These are phyloP conservation scores for Amblyteles armatorius DNA, from an alignment of 2,888 invertebrate species.

Conservation along the genomic window DNA sequence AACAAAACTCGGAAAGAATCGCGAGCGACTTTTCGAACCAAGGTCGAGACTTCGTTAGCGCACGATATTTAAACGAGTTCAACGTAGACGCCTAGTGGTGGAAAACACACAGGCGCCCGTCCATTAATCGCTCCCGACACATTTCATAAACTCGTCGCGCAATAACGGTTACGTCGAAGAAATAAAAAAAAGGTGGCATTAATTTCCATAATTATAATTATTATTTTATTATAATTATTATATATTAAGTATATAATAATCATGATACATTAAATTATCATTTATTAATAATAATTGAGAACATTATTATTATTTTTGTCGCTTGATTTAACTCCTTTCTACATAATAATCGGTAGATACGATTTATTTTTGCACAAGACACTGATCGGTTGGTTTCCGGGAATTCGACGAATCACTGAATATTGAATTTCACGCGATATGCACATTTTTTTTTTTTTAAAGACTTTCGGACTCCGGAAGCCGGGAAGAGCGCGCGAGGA, in stretches of 20 bases:
- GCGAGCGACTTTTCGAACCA: slow-evolving; percentile 30
- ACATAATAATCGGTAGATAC: background rate
- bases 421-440: background rate
- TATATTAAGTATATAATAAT: background rate
- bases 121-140: slow-evolving; percentile 36
- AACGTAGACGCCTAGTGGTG: slow-evolving; percentile 1
- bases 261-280: background rate
- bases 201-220: background rate
- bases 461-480: background rate
- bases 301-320: background rate
- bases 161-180: background rate
- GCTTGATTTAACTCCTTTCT: background rate
- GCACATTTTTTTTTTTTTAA: background rate
- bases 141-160: slow-evolving; percentile 42
- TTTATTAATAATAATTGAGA: no score
- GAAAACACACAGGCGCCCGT: background rate
- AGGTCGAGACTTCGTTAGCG: slow-evolving; percentile 31
- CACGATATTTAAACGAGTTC: slow-evolving; percentile 25
- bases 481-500: background rate
- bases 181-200: background rate
- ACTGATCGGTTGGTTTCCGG: background rate
- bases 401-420: background rate
- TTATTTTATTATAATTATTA: background rate
- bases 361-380: slow-evolving; percentile 15
- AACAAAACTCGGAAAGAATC: slow-evolving; percentile 24